A percentile compares a stretch with the other conserved stretches of the same genome.
phyloP scores from a whole-genome alignment of 2,113 vertebrate genomes.

The Gobiocypris rarus region DNA sequence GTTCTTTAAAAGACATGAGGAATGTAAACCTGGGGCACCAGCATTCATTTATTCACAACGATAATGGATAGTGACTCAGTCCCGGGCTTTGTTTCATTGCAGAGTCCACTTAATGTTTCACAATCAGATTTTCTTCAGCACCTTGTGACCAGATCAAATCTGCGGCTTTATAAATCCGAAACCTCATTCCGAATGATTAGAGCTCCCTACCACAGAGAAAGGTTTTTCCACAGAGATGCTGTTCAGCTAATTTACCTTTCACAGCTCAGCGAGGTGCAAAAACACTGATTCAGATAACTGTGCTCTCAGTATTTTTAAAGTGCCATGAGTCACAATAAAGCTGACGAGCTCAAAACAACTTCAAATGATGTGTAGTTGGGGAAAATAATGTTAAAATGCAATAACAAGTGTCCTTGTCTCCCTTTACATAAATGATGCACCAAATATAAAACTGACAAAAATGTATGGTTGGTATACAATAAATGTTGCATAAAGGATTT shows the following conservation, averaged over 20 bases:
- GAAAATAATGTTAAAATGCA: neutral
- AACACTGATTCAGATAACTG: constrained; percentile 20
- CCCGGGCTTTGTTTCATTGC: constrained; percentile 18
- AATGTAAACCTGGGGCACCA: neutral
- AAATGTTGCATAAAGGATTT: too few species aligned
- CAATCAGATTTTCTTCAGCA: constrained; percentile 31
- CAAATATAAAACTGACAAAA: neutral
- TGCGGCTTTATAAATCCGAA: neutral
- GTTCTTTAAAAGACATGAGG: constrained; percentile 35
- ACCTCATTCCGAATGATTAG: constrained; percentile 12
- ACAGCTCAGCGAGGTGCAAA: constrained; percentile 32
- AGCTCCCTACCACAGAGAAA: constrained; percentile 1
- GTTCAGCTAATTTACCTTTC: constrained; percentile 40
- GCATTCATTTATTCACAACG: constrained; percentile 26
- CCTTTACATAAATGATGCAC: neutral
- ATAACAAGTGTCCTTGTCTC: neutral
- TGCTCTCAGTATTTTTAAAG: constrained; percentile 17
- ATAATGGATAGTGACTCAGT: neutral
- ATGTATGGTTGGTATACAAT: neutral
- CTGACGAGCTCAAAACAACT: neutral
- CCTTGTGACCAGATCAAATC: constrained; percentile 5
- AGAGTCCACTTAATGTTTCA: neutral
- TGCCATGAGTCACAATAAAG: constrained; percentile 27
- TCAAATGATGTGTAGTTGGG: neutral
- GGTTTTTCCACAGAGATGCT: constrained; percentile 10